Evolutionary conservation across 2,113 vertebrate genomes (phyloP).

Genomic region (Struthio camelus): DNA sequence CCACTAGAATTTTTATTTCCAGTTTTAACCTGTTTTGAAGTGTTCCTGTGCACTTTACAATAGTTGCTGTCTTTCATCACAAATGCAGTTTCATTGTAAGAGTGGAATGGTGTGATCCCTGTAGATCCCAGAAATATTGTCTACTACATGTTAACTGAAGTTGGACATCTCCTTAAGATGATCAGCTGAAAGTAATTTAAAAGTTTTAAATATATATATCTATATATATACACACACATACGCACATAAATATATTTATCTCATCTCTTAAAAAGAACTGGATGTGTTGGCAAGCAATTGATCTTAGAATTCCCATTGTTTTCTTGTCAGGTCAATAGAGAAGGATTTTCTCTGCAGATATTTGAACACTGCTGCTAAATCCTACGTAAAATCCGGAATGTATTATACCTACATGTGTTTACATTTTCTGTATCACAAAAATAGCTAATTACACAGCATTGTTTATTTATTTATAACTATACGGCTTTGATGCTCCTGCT

Average conservation of each 20-base stretch:
- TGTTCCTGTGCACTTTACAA: not conserved
- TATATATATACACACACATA: not conserved
- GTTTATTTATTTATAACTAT: slow-evolving; percentile 21
- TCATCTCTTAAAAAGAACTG: not conserved
- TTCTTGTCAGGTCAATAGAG: slow-evolving; percentile 58
- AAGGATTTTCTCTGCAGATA: slow-evolving; percentile 32
- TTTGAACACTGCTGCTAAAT: slow-evolving; percentile 48
- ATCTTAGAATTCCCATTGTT: slow-evolving; percentile 25
- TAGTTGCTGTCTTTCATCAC: not conserved
- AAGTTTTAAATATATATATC: not conserved
- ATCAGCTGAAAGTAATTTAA: not conserved
- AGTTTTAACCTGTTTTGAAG: slow-evolving; percentile 25
- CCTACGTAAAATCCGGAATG: slow-evolving; percentile 34
- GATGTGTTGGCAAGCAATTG: slow-evolving; percentile 14
- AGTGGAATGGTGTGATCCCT: not conserved
- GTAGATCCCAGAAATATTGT: not conserved
- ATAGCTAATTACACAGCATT: slow-evolving; percentile 11
- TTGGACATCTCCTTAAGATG: not conserved
- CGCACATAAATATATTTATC: not conserved
- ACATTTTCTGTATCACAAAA: not conserved
- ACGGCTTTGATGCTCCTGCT: not conserved
- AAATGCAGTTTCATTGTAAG: not conserved
- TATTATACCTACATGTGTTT: slow-evolving; percentile 27
- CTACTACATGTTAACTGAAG: not conserved
- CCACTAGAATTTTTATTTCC: slow-evolving; percentile 34